Conservation (phyloP, 92 coral and sea anemone genomes). For the Zoanthus gigantus region DNA sequence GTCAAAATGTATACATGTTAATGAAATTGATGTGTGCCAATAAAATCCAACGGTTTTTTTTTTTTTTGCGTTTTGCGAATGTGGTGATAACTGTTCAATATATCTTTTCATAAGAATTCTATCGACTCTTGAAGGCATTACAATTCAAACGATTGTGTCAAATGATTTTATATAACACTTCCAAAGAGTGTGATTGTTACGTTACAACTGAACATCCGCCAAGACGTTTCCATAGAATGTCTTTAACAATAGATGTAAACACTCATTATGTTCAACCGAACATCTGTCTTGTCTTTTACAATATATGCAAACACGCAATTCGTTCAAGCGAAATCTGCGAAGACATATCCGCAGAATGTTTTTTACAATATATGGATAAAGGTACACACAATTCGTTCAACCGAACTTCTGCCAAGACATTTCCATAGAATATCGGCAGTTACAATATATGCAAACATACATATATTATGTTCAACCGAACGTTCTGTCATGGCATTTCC, state of each 20-base stretch:
- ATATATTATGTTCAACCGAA: background rate
- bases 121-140: background rate
- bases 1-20: constrained; percentile 6
- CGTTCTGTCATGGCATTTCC: too few relatives aligned
- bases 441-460: constrained; percentile 21
- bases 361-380: background rate
- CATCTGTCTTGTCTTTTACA: too few relatives aligned
- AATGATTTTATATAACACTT: too few relatives aligned
- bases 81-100: constrained; percentile 25
- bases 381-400: background rate
- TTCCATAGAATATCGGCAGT: too few relatives aligned
- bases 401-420: too few relatives aligned
- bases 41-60: background rate
- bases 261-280: too few relatives aligned
- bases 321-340: too few relatives aligned
- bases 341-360: constrained; percentile 26
- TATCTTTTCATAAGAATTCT: background rate
- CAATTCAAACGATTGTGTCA: background rate
- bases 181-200: constrained; percentile 29
- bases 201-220: background rate
- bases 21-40: background rate
- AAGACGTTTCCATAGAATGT: too few relatives aligned
- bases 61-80: background rate
- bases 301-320: too few relatives aligned
- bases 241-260: too few relatives aligned